phyloP scores from a whole-genome alignment of 2,797 vertebrate species.

The Megaceryle alcyon region DNA sequence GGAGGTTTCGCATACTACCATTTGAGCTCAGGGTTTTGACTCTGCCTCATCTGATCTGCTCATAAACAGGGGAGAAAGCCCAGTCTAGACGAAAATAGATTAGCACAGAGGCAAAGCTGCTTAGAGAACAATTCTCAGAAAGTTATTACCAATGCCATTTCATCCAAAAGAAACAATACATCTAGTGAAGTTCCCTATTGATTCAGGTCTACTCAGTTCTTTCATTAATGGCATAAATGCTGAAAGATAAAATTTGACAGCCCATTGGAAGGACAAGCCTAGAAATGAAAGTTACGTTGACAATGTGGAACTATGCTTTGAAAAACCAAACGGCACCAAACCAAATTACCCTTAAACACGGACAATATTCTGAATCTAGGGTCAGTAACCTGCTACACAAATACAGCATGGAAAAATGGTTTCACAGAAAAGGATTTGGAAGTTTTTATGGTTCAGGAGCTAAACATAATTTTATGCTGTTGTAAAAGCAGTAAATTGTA shows the following conservation, averaged over 20 bases:
- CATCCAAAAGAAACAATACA: background rate
- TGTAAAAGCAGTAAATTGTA: conserved; percentile 9
- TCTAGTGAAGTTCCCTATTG: background rate
- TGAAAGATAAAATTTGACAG: background rate
- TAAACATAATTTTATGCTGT: background rate
- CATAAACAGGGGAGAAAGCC: background rate
- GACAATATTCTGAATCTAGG: background rate
- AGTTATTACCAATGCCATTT: background rate
- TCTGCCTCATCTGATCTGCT: background rate
- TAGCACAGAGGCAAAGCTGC: background rate
- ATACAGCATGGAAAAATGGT: background rate
- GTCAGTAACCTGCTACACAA: background rate
- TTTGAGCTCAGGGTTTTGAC: background rate
- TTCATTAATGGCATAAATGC: background rate
- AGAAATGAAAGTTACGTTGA: background rate
- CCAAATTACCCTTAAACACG: background rate
- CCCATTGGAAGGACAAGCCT: background rate
- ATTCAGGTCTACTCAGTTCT: background rate
- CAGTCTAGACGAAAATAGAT: background rate
- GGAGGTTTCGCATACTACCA: background rate
- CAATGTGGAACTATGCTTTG: background rate
- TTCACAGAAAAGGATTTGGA: background rate
- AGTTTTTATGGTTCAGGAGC: background rate
- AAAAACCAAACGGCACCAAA: background rate
- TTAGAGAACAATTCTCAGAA: background rate